phyloP scores from a whole-genome alignment of 2,888 invertebrate genomes.

The Aspidiotus destructor region DNA sequence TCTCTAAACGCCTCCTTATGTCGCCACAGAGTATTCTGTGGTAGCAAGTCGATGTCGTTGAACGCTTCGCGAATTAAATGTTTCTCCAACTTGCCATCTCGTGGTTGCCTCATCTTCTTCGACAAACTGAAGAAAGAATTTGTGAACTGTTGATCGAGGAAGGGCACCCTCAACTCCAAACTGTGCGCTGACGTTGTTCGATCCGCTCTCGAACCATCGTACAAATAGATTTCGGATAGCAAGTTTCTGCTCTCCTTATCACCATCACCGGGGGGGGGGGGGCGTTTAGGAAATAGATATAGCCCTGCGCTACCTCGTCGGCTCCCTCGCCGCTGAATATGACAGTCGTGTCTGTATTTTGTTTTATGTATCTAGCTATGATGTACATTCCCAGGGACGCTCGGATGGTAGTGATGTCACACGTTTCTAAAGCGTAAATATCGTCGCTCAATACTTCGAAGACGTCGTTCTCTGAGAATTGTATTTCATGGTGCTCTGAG shows the following conservation, averaged over 20 bases:
- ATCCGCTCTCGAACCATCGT: conserved; percentile 72
- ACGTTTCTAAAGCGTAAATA: conserved; percentile 80
- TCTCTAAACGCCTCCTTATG: conserved; percentile 85
- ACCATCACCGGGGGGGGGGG: conserved; percentile 58
- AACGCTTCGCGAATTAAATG: conserved; percentile 76
- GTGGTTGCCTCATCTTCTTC: conserved; percentile 59
- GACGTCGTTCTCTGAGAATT: conserved; percentile 75
- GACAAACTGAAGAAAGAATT: conserved; percentile 67
- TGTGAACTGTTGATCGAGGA: conserved; percentile 77
- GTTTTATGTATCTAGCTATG: conserved; percentile 66
- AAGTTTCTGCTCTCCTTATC: conserved; percentile 67
- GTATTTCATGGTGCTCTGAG: conserved; percentile 83
- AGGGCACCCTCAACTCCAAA: conserved; percentile 78
- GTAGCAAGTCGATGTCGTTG: conserved; percentile 60
- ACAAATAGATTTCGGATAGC: conserved; percentile 65
- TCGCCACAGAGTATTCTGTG: conserved; percentile 79
- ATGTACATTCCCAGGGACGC: conserved; percentile 75
- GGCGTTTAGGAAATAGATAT: conserved; percentile 87
- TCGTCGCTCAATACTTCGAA: conserved; percentile 64
- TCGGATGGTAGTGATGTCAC: conserved; percentile 75
- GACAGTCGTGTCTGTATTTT: conserved; percentile 75
- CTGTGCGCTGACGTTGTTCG: conserved; percentile 58
- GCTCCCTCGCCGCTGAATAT: conserved; percentile 90
- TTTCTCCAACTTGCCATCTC: conserved; percentile 64
- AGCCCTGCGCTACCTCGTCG: conserved; percentile 91